phyloP scores from a whole-genome alignment of 2,888 invertebrate species.

The Perdita meconis region DNA sequence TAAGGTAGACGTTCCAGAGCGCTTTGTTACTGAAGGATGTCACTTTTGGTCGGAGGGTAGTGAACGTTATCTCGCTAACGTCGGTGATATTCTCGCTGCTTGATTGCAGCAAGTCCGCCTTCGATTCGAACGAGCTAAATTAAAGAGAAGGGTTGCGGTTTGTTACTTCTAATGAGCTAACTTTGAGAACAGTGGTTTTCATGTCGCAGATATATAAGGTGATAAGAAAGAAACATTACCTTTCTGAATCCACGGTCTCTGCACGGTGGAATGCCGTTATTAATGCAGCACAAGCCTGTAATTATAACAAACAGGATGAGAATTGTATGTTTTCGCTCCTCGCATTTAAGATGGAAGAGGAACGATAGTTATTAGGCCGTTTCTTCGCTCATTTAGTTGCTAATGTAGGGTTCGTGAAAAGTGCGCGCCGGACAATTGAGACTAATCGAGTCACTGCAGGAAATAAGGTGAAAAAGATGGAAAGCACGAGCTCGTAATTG shows the following conservation, averaged over 20 bases:
- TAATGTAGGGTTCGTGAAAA: background rate
- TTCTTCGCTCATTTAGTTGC: background rate
- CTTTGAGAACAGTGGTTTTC: too few species aligned
- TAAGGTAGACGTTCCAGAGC: background rate
- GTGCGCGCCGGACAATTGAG: too few species aligned
- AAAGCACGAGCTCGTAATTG: too few species aligned
- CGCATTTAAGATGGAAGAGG: background rate
- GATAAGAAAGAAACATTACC: too few species aligned
- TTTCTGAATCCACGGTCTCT: conserved; percentile 29
- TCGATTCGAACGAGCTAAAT: conserved; percentile 11
- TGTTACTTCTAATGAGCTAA: too few species aligned
- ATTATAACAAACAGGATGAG: conserved; percentile 7
- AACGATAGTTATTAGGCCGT: background rate
- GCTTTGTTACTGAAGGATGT: background rate
- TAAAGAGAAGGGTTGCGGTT: background rate
- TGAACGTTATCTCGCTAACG: conserved; percentile 37
- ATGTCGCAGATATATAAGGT: too few species aligned
- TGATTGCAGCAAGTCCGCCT: background rate
- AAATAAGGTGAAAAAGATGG: too few species aligned
- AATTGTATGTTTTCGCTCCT: background rate
- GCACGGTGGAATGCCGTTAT: conserved; percentile 39
- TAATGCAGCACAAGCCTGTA: conserved; percentile 55
- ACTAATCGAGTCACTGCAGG: too few species aligned
- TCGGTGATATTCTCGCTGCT: background rate
- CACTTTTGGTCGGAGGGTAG: conserved; percentile 17